Percentiles rank a stretch among this genome's conserved stretches.
These are phyloP conservation scores for Leptosomus discolor DNA, from an alignment of 2,113 vertebrate species.

Conservation along the genomic window DNA sequence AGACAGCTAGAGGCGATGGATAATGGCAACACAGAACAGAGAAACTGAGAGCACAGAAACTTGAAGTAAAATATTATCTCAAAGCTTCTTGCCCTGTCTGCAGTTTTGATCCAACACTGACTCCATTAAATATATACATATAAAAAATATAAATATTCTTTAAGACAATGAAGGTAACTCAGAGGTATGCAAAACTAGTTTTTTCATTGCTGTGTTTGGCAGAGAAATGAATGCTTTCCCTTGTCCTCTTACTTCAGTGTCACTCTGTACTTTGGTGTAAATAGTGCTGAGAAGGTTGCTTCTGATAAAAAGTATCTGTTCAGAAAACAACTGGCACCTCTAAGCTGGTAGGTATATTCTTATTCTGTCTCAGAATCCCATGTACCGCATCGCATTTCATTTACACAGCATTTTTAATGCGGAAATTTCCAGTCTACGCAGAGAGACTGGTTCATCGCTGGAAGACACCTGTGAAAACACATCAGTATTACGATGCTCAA, in stretches of 20 bases:
- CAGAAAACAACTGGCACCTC: not conserved
- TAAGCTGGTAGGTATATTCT: not conserved
- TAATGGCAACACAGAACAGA: not conserved
- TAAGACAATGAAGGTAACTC: not conserved
- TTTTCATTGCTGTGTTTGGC: not conserved
- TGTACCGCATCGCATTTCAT: not conserved
- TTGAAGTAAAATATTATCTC: not conserved
- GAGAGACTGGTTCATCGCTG: not conserved
- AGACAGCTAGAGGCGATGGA: not conserved
- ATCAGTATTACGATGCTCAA: not conserved
- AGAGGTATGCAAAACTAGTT: not conserved
- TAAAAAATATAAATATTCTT: not conserved
- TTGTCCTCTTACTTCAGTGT: not conserved
- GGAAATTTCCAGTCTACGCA: not conserved
- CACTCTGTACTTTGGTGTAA: not conserved
- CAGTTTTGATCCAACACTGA: not conserved
- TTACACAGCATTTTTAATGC: not conserved
- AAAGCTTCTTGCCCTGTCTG: not conserved
- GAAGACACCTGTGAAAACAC: slow-evolving; percentile 32
- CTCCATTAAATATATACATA: not conserved
- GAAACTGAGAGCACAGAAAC: not conserved
- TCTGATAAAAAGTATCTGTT: not conserved
- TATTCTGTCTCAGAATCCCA: not conserved
- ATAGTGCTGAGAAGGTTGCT: not conserved
- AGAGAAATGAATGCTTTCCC: not conserved